Evolutionary conservation across 2,797 vertebrate genomes (phyloP).

Genomic region (Sarcophilus harrisii): DNA sequence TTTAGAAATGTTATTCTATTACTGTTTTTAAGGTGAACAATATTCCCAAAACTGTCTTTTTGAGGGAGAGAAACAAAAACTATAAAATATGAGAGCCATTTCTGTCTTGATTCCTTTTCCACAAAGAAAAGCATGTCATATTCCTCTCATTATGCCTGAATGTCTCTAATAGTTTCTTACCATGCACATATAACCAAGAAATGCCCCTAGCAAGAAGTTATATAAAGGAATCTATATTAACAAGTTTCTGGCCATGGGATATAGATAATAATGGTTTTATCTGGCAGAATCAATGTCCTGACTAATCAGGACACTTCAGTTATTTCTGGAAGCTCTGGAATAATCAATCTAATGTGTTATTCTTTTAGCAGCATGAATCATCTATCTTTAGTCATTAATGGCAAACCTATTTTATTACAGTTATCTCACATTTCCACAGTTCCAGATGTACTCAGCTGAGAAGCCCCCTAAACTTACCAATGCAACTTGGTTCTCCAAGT

Average conservation of each 20-base stretch:
- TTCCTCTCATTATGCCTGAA: not conserved
- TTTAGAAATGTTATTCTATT: not conserved
- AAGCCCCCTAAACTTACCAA: not conserved
- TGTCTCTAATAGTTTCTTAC: not conserved
- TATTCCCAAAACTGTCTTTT: not conserved
- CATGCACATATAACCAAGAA: not conserved
- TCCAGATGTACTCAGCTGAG: slow-evolving; percentile 25
- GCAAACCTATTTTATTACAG: not conserved
- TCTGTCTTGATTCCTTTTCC: not conserved
- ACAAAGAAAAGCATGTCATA: not conserved
- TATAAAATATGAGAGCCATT: not conserved
- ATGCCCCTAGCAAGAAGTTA: slow-evolving; percentile 51
- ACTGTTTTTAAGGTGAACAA: not conserved
- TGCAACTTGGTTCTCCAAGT: slow-evolving; percentile 55
- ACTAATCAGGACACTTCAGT: slow-evolving; percentile 52
- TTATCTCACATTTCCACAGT: slow-evolving; percentile 43
- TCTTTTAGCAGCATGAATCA: slow-evolving; percentile 6
- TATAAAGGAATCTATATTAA: slow-evolving; percentile 64
- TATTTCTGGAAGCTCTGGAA: slow-evolving; percentile 29
- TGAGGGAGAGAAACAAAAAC: not conserved
- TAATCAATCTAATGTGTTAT: slow-evolving; percentile 28
- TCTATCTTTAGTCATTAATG: slow-evolving; percentile 17
- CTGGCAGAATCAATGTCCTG: slow-evolving; percentile 55
- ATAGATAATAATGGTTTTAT: slow-evolving; percentile 60
- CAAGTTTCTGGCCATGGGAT: slow-evolving; percentile 8